Percentiles rank a stretch among this genome's conserved stretches.
phyloP scores from a whole-genome alignment of 2,113 vertebrate genomes.

The Cercopithecus mona region DNA sequence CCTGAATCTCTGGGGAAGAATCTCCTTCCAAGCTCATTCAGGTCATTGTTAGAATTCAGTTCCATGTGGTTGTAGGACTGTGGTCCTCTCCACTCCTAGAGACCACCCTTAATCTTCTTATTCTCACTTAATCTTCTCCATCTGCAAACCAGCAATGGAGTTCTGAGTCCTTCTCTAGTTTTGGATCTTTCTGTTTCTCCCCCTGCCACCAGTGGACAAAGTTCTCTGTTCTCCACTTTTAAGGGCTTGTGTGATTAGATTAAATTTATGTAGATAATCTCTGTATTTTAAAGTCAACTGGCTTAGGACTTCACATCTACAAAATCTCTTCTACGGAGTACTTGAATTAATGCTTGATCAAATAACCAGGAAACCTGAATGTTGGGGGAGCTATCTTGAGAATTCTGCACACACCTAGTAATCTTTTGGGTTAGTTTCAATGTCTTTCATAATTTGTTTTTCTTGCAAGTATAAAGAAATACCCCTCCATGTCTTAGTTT shows the following conservation, averaged over 20 bases:
- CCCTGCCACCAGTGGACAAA: background rate
- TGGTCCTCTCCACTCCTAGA: background rate
- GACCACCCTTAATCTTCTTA: background rate
- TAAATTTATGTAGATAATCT: background rate
- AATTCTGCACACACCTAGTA: background rate
- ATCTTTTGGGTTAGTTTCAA: background rate
- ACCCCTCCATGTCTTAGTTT: background rate
- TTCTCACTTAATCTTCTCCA: background rate
- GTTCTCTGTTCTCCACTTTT: background rate
- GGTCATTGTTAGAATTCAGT: background rate
- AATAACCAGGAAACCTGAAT: background rate
- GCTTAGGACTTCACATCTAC: background rate
- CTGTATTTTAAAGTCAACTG: background rate
- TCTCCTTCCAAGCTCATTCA: background rate
- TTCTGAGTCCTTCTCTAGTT: background rate
- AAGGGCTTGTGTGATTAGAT: background rate
- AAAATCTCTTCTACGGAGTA: background rate
- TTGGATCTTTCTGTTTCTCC: background rate
- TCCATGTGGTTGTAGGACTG: background rate
- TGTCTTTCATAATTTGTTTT: background rate
- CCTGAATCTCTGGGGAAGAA: background rate
- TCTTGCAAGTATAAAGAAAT: background rate
- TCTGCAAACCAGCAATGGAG: background rate
- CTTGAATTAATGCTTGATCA: background rate
- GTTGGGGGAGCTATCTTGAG: background rate